phyloP scores from a whole-genome alignment of 2,888 invertebrate genomes.

The Drosophila flavopinicola region DNA sequence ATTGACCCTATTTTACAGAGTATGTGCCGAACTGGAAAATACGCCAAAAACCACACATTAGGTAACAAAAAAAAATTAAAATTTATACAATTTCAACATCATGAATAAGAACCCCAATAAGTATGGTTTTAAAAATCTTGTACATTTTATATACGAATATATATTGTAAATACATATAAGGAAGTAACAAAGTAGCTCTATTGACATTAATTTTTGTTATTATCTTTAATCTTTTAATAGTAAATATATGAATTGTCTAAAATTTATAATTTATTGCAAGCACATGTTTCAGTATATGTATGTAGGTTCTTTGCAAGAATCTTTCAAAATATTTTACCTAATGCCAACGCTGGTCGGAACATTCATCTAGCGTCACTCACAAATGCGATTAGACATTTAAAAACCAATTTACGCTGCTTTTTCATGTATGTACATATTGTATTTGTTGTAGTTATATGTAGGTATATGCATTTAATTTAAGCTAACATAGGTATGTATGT shows the following conservation, averaged over 20 bases:
- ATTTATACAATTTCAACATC: too few relatives aligned
- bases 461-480: conserved; percentile 24
- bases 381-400: conserved; percentile 52
- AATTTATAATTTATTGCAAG: conserved; percentile 60
- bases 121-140: conserved; percentile 16
- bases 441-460: conserved; percentile 9
- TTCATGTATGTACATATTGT: conserved; percentile 20
- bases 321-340: conserved; percentile 38
- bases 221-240: conserved; percentile 41
- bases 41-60: too few relatives aligned
- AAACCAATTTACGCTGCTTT: conserved; percentile 36
- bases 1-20: too few relatives aligned
- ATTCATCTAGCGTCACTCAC: conserved; percentile 43
- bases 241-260: conserved; percentile 56
- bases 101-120: conserved; percentile 3
- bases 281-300: conserved; percentile 50
- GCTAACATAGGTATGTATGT: conserved; percentile 40
- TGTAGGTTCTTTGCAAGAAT: conserved; percentile 52
- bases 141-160: conserved; percentile 52
- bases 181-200: conserved; percentile 58
- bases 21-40: too few relatives aligned
- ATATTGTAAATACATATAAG: conserved; percentile 57
- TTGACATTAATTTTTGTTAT: conserved; percentile 28
- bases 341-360: conserved; percentile 46
- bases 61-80: too few relatives aligned